Percentiles rank a stretch among this genome's conserved stretches.
Conservation (phyloP, 2,888 invertebrate genomes). For the Chrysomela aeneicollis region DNA sequence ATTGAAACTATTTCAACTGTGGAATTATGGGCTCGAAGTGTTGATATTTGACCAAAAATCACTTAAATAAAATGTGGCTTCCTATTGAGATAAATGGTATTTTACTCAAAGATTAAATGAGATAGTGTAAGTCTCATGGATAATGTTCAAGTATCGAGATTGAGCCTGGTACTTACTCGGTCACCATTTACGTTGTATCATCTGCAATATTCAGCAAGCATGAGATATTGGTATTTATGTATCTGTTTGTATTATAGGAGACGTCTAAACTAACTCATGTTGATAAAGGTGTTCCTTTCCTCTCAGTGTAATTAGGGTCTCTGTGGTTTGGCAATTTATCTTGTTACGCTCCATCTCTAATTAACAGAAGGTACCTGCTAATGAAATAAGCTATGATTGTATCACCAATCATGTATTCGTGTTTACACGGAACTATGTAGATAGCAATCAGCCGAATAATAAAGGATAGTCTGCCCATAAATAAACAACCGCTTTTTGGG, state of each 20-base stretch:
- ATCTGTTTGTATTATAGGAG: slow-evolving; percentile 39
- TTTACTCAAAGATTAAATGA: too few species aligned
- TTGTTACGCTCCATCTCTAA: slow-evolving; percentile 59
- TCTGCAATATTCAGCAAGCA: slow-evolving; percentile 24
- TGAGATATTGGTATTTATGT: slow-evolving; percentile 10
- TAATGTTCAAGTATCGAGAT: too few species aligned
- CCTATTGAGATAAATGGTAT: too few species aligned
- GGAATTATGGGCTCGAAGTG: too few species aligned
- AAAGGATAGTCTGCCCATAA: too few species aligned
- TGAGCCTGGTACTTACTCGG: too few species aligned
- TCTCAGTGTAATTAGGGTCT: slow-evolving; percentile 55
- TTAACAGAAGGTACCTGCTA: slow-evolving; percentile 58
- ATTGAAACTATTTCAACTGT: too few species aligned
- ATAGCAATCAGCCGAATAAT: not conserved
- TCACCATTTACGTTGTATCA: too few species aligned
- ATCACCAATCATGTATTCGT: slow-evolving; percentile 55
- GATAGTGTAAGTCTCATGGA: too few species aligned
- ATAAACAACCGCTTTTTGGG: too few species aligned
- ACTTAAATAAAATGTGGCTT: too few species aligned
- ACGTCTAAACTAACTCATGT: slow-evolving; percentile 49
- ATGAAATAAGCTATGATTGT: slow-evolving; percentile 61
- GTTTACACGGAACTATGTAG: slow-evolving; percentile 22
- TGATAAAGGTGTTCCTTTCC: slow-evolving; percentile 52
- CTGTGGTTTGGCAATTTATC: slow-evolving; percentile 56
- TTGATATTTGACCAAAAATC: too few species aligned